These are phyloP conservation scores for Epistrophella euchroma DNA, from an alignment of 2,888 invertebrate genomes.

Conservation along the genomic window DNA sequence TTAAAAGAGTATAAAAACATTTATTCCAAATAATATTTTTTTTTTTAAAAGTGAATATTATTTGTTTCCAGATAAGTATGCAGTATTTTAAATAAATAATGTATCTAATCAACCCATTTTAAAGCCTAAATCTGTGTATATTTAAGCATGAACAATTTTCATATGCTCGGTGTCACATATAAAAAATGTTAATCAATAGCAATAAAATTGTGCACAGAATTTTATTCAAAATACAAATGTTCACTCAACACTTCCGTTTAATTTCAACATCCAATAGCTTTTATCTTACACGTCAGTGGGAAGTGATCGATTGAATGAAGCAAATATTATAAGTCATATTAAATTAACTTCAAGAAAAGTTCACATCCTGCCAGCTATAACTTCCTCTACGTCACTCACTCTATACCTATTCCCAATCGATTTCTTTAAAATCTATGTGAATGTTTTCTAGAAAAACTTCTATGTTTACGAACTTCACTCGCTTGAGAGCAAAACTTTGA, in stretches of 20 bases:
- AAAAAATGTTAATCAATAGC: neutral
- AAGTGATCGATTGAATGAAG: slow-evolving; percentile 21
- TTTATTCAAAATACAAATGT: neutral
- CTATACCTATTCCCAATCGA: slow-evolving; percentile 17
- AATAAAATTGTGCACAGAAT: neutral
- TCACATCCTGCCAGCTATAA: slow-evolving; percentile 15
- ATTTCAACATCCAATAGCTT: neutral
- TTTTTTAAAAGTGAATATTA: too few species aligned
- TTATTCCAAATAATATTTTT: too few species aligned
- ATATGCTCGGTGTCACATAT: neutral
- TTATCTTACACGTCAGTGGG: neutral
- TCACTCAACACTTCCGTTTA: neutral
- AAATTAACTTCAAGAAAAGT: slow-evolving; percentile 27
- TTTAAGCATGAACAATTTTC: neutral
- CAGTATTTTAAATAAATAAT: too few species aligned
- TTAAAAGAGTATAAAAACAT: too few species aligned
- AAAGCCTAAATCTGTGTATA: neutral
- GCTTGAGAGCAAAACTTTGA: slow-evolving; percentile 12
- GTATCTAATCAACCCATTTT: neutral
- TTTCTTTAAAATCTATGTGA: slow-evolving; percentile 20
- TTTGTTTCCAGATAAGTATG: too few species aligned
- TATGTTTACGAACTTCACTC: slow-evolving; percentile 11
- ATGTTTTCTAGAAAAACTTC: neutral
- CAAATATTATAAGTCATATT: slow-evolving; percentile 20
- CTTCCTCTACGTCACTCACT: slow-evolving; percentile 12